phyloP scores from a whole-genome alignment of 2,888 invertebrate genomes.

The Tubulanus polymorphus region DNA sequence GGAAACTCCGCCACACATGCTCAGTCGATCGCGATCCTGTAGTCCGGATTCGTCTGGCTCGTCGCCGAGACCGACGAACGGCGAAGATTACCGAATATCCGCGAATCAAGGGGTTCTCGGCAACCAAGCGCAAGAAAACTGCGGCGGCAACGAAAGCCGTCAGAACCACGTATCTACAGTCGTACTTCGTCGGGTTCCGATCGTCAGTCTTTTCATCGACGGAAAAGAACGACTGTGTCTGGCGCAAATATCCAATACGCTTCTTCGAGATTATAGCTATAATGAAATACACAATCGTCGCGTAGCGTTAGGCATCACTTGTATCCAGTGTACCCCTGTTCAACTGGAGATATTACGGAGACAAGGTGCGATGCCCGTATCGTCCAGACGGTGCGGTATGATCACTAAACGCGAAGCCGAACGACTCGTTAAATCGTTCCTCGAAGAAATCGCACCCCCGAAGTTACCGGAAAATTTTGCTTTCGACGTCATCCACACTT shows the following conservation, averaged over 20 bases:
- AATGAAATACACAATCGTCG: slow-evolving; percentile 90
- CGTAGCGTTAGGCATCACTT: slow-evolving; percentile 86
- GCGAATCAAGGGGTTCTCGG: too few species aligned
- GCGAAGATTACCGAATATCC: too few species aligned
- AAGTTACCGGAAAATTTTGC: slow-evolving; percentile 89
- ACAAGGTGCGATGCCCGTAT: slow-evolving; percentile 63
- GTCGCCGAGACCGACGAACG: too few species aligned
- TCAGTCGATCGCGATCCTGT: too few species aligned
- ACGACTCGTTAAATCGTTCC: slow-evolving; percentile 90
- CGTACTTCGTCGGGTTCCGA: slow-evolving; percentile 79
- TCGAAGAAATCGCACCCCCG: slow-evolving; percentile 63
- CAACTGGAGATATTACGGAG: slow-evolving; percentile 88
- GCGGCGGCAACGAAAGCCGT: background rate
- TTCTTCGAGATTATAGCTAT: slow-evolving; percentile 84
- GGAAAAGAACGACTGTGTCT: slow-evolving; percentile 86
- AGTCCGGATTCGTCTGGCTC: too few species aligned
- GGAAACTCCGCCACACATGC: too few species aligned
- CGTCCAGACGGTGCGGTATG: slow-evolving; percentile 71
- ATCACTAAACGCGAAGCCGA: slow-evolving; percentile 82
- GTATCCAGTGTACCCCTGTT: slow-evolving; percentile 89
- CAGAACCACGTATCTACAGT: slow-evolving; percentile 70
- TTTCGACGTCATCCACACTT: slow-evolving; percentile 87
- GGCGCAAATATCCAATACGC: slow-evolving; percentile 94
- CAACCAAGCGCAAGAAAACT: too few species aligned
- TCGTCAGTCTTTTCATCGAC: slow-evolving; percentile 90